phyloP scores from a whole-genome alignment of 2,888 invertebrate species.

The Eristalis arbustorum region DNA sequence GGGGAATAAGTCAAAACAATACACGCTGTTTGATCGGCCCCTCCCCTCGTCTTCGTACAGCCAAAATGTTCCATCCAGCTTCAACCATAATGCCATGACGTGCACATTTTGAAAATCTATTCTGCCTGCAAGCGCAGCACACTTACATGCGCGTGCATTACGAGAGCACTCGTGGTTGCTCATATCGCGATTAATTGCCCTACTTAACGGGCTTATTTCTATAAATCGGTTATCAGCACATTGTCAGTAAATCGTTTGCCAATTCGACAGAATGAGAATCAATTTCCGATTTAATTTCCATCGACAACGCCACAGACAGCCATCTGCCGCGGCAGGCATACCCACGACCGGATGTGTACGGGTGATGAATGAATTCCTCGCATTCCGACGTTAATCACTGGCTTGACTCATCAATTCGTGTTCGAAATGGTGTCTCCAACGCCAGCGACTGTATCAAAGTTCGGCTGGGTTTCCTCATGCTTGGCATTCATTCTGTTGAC shows the following conservation, averaged over 20 bases:
- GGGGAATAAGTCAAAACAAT: too few species aligned
- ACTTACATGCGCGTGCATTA: neutral
- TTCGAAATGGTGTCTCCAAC: neutral
- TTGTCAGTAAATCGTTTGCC: neutral
- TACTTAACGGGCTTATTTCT: neutral
- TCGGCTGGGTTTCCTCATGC: neutral
- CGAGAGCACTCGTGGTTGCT: neutral
- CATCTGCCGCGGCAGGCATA: neutral
- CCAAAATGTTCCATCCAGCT: too few species aligned
- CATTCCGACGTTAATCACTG: constrained; percentile 59
- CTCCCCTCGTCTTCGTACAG: too few species aligned
- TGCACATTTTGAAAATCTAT: too few species aligned
- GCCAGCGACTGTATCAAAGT: neutral
- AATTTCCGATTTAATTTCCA: constrained; percentile 44
- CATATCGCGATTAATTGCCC: neutral
- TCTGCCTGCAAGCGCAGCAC: too few species aligned
- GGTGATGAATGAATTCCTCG: constrained; percentile 16
- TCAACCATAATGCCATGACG: too few species aligned
- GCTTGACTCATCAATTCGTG: constrained; percentile 43
- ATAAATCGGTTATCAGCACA: neutral
- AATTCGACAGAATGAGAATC: constrained; percentile 5
- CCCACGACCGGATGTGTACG: neutral
- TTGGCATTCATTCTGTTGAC: neutral
- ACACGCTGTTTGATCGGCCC: too few species aligned
- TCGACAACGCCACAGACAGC: neutral